Evolutionary conservation across 2,113 vertebrate genomes (phyloP), one percentile per base, ranked within the genome.

Genomic region (Planiliza haematocheilus): DNA sequence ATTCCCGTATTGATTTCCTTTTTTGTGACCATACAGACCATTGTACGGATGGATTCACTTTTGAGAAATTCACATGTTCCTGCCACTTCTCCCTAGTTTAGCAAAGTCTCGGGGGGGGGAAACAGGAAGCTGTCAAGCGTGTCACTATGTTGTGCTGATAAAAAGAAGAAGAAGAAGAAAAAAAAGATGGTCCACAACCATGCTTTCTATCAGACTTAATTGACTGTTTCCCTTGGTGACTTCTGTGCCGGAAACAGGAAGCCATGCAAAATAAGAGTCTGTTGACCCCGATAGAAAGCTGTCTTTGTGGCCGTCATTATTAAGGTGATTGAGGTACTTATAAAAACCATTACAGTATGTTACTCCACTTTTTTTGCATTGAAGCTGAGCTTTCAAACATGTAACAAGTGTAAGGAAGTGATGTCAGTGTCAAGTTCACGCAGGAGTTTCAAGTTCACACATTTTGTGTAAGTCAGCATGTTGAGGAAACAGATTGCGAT

Each of bases 161-260:
- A 73, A 60, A 61, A 55, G 45, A 73, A 62, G 68, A 57, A 38
- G 4, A 55, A 51, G 69, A 62, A 71, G 51, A 55, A 51, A 73
- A 62, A 71, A 57, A 38, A 6, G 39, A 45, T 53, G 34, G 34
- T 51, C 37, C 10, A 18, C 39, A 50, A 53, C 37, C 24, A 57
- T 17, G 2, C 37, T 17, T 55, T 37, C 14, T 67, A 58, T 79
- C 79, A 17, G 10, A 8, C 49, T 46, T 46, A 20, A 64, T 49
- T 50, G 14, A 39, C 36, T 36, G 34, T 80, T 79, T 78, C 48
- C 20, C 18, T 53, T 78, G 39, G 17, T 48, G 8, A 63, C 41
- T 1, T 63, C 16, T 77, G 38, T 39, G 24, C 10, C 5, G 6
- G 56, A 79, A 88, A 84, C 52, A 60, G 67, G 68, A 86, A 63